Base-by-base conservation (phyloP, 2,888 invertebrate genomes). In the Chalcis sispes region DNA sequence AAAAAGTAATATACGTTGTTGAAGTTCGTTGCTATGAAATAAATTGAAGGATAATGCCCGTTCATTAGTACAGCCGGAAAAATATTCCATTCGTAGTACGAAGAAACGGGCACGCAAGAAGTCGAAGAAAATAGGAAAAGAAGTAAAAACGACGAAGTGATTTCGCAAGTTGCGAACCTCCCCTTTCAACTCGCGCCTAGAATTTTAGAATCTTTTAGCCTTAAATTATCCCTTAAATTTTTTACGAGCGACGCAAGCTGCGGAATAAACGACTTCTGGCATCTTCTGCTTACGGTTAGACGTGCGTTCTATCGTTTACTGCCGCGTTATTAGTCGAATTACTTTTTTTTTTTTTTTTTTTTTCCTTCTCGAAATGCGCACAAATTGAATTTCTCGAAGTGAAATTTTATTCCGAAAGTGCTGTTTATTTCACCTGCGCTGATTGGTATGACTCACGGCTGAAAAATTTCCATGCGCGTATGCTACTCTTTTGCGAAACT, bases 181-280 rank as follows among this genome's bases (percentile, higher is more conserved):
- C 25, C 36, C n/a, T 25, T 13, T 27, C 54, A 15, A 0, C 48
- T 48, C 18, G 15, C n/a, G 10, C 48, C n/a, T n/a, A n/a, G 0
- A 5, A 23, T n/a, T n/a, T n/a, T 52, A 52, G 23, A 52, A 23
- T 20, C 23, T 7, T 23, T 2, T 29, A n/a, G n/a, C 23, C 20
- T 32, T 58, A 48, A 69, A 69, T 69, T 69, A 48, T 69, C 58
- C 58, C 48, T 46, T 69, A 58, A 69, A 69, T 48, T 48, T 58
- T 67, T 56, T 58, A 67, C n/a, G 32, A 4, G 15, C n/a, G 7
- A 29, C 65, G 1, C 40, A 8, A n/a, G 15, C 59, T 18, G 54
- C 27, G 54, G n/a, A n/a, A n/a, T n/a, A n/a, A n/a, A n/a, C n/a
- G n/a, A n/a, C n/a, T n/a, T n/a, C n/a, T n/a, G n/a, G n/a, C 27